These are phyloP conservation scores for Philantomba maxwellii DNA, from an alignment of 2,113 vertebrate genomes.

Conservation along the genomic window DNA sequence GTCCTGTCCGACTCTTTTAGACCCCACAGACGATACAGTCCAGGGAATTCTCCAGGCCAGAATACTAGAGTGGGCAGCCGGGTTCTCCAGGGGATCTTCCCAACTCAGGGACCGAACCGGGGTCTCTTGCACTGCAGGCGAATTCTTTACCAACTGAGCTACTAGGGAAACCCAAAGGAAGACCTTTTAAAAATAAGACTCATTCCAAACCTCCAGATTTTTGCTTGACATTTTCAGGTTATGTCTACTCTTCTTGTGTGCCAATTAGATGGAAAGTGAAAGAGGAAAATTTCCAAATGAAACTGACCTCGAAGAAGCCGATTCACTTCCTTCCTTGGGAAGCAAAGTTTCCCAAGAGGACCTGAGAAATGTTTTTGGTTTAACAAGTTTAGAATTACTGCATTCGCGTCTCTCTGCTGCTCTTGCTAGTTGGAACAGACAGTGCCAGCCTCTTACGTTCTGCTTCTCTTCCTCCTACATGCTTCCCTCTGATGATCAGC, in stretches of 20 bases:
- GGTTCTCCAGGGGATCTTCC: background rate
- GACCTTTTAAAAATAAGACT: background rate
- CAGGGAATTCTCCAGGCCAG: background rate
- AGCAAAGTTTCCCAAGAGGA: conserved; percentile 27
- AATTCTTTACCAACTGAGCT: background rate
- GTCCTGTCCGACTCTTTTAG: background rate
- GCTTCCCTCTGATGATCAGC: background rate
- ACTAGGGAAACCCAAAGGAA: background rate
- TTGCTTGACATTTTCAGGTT: background rate
- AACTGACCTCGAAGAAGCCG: background rate
- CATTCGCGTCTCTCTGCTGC: background rate
- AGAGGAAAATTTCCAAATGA: background rate
- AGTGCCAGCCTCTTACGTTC: conserved; percentile 2
- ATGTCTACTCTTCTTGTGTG: background rate
- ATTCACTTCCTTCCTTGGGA: background rate
- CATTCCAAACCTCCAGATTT: background rate
- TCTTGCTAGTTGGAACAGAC: conserved; percentile 43
- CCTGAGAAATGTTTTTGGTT: background rate
- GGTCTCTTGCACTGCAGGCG: background rate
- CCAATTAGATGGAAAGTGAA: background rate
- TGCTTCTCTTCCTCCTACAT: conserved; percentile 29
- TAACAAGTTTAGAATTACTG: conserved; percentile 28
- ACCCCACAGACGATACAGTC: background rate
- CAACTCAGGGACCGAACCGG: background rate
- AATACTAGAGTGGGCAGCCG: background rate